A percentile compares a stretch with the other conserved stretches of the same genome.
These are phyloP conservation scores for Eupithecia insigniata DNA, from an alignment of 2,888 invertebrate genomes.

Conservation along the genomic window DNA sequence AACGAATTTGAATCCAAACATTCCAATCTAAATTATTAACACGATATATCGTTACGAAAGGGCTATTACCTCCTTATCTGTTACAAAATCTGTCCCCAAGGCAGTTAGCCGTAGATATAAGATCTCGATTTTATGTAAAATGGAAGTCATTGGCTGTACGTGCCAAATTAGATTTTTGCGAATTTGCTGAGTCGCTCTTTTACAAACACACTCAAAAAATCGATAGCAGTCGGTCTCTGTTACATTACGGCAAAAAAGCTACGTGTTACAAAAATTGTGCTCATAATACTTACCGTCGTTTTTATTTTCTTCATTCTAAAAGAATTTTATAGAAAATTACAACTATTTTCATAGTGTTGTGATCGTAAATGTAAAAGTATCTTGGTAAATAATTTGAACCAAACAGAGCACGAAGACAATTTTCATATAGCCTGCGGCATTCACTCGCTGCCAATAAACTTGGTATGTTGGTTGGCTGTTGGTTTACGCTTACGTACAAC, in stretches of 20 bases:
- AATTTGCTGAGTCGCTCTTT: conserved; percentile 20
- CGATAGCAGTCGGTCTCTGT: background rate
- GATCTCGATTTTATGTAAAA: conserved; percentile 39
- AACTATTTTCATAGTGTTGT: background rate
- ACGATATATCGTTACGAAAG: conserved; percentile 22
- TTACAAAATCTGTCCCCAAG: conserved; percentile 32
- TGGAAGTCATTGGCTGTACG: conserved; percentile 27
- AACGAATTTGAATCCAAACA: conserved; percentile 16
- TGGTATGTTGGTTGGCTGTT: conserved; percentile 25
- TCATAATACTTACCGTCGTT: background rate
- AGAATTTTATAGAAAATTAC: background rate
- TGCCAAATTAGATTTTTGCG: conserved; percentile 35
- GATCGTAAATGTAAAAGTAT: background rate
- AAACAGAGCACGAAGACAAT: conserved; percentile 28
- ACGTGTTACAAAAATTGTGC: background rate
- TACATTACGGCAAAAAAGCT: background rate
- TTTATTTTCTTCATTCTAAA: background rate
- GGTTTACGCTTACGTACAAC: conserved; percentile 12
- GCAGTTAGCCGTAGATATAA: conserved; percentile 38
- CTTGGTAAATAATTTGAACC: conserved; percentile 16
- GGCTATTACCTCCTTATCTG: conserved; percentile 28
- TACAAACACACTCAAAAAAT: conserved; percentile 6
- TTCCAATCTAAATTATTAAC: conserved; percentile 23
- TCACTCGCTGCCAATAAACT: conserved; percentile 32
- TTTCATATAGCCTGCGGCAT: conserved; percentile 30